Evolutionary conservation across 2,888 invertebrate species (phyloP).

Genomic region (Morpho achilles): DNA sequence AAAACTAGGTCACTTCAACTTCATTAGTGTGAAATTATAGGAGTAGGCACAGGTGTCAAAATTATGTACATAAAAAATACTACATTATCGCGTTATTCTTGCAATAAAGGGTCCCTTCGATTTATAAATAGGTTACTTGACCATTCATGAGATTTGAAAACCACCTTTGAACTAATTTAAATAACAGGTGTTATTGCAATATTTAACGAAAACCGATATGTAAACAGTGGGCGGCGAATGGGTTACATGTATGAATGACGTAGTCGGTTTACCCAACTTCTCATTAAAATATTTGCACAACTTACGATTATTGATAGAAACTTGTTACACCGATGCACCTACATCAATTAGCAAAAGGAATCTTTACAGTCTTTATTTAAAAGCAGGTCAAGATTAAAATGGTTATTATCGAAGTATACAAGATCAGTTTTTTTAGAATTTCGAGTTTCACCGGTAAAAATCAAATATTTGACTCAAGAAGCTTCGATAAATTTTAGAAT

Average conservation of each 20-base stretch:
- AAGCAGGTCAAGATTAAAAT: slow-evolving; percentile 71
- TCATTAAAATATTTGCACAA: slow-evolving; percentile 44
- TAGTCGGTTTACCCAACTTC: slow-evolving; percentile 34
- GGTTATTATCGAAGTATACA: slow-evolving; percentile 36
- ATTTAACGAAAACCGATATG: slow-evolving; percentile 48
- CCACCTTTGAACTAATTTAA: slow-evolving; percentile 38
- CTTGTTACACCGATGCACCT: slow-evolving; percentile 25
- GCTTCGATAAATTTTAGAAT: slow-evolving; percentile 21
- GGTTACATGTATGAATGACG: slow-evolving; percentile 32
- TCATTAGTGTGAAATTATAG: too few relatives aligned
- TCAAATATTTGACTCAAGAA: slow-evolving; percentile 18
- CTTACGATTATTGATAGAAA: slow-evolving; percentile 30
- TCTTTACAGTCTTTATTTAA: slow-evolving; percentile 35
- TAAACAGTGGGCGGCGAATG: slow-evolving; percentile 31
- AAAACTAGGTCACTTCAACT: too few relatives aligned
- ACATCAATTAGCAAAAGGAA: slow-evolving; percentile 31
- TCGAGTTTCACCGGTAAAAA: slow-evolving; percentile 13
- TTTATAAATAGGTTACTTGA: too few relatives aligned
- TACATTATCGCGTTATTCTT: too few relatives aligned
- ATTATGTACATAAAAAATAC: too few relatives aligned
- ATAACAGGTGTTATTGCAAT: slow-evolving; percentile 57
- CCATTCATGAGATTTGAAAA: slow-evolving; percentile 12
- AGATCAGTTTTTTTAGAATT: slow-evolving; percentile 6
- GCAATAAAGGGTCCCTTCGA: too few relatives aligned
- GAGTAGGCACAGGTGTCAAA: too few relatives aligned